Percentiles rank a stretch among this genome's conserved stretches.
Conservation (phyloP, 1,140 invertebrate species). For the Lycorma delicatula region DNA sequence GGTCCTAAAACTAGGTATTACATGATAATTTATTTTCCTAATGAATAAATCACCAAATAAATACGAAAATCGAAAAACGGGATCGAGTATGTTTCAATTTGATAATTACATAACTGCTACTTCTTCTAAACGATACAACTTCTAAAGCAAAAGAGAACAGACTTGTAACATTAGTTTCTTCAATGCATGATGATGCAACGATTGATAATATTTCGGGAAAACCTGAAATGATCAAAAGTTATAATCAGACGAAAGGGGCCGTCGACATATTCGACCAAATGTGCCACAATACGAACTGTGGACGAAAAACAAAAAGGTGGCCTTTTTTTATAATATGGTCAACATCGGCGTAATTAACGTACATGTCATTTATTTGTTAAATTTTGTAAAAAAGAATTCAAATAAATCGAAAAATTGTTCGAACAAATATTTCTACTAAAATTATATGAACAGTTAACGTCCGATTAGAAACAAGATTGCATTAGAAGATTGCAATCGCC, state of each 20-base stretch:
- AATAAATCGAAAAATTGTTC: not conserved
- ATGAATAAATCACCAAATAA: too few species aligned
- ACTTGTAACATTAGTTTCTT: constrained; percentile 27
- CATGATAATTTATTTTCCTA: too few species aligned
- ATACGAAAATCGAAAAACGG: too few species aligned
- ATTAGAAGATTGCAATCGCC: too few species aligned
- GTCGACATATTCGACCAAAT: constrained; percentile 41
- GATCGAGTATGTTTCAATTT: too few species aligned
- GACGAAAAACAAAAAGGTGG: constrained; percentile 34
- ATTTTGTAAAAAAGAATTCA: not conserved
- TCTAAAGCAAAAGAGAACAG: constrained; percentile 25
- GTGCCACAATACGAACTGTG: constrained; percentile 31
- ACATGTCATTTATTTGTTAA: not conserved
- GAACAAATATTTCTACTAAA: not conserved
- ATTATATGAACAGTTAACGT: not conserved
- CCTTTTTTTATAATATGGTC: constrained; percentile 23
- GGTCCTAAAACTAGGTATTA: too few species aligned
- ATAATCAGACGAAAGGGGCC: constrained; percentile 40
- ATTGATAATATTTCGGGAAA: too few species aligned
- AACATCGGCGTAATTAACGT: constrained; percentile 10
- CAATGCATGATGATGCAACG: too few species aligned
- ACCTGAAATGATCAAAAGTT: constrained; percentile 37
- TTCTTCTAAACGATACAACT: too few species aligned
- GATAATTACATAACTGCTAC: too few species aligned
- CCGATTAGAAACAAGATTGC: too few species aligned